Evolutionary conservation across 2,797 vertebrate species (phyloP).

Genomic region (Sebastes minor): DNA sequence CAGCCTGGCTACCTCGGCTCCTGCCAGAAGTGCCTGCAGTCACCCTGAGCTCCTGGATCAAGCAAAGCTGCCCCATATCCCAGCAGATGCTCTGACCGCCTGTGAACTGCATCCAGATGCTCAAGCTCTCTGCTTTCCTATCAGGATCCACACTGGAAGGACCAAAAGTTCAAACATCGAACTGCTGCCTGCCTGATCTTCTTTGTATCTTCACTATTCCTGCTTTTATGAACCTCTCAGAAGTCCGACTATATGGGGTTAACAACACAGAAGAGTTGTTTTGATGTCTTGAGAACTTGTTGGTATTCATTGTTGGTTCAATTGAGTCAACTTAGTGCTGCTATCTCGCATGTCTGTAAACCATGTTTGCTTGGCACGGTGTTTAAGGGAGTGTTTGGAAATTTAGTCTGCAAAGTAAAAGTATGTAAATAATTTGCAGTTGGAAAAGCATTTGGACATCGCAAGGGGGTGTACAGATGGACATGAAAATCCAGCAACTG

Average conservation of each 20-base stretch:
- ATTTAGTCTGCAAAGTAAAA: not conserved
- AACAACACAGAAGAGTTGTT: not conserved
- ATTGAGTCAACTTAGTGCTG: not conserved
- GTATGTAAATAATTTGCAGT: not conserved
- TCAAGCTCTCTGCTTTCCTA: constrained; percentile 36
- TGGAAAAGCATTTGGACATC: not conserved
- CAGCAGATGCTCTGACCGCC: constrained; percentile 62
- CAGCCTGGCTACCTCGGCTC: constrained; percentile 18
- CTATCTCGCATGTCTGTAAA: not conserved
- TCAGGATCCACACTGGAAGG: constrained; percentile 31
- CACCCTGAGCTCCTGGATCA: constrained; percentile 59
- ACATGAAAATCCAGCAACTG: not conserved
- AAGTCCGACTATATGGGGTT: not conserved
- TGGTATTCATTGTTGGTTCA: not conserved
- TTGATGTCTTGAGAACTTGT: not conserved
- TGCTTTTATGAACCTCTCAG: not conserved
- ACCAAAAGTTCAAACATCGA: constrained; percentile 51
- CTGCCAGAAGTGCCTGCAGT: constrained; percentile 57
- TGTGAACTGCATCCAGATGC: constrained; percentile 63
- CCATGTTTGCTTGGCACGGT: not conserved
- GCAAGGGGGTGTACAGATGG: not conserved
- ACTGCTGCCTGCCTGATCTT: constrained; percentile 14
- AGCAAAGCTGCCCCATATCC: constrained; percentile 55
- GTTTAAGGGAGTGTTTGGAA: not conserved
- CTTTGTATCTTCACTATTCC: not conserved